These are phyloP conservation scores for Loripinus fragilis DNA, from an alignment of 2,888 invertebrate genomes.

Conservation along the genomic window DNA sequence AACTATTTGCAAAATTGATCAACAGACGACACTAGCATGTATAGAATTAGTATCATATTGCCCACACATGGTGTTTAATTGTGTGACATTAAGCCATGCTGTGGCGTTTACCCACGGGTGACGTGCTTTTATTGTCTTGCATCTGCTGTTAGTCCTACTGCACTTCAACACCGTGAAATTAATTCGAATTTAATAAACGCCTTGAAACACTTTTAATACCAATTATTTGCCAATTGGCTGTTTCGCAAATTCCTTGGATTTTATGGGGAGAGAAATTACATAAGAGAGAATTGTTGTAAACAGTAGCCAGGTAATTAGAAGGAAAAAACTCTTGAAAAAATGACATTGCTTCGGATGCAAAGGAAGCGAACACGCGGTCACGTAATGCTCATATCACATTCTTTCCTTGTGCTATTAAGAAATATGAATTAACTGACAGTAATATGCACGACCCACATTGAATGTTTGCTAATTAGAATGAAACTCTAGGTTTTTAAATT, in stretches of 20 bases:
- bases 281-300: not conserved
- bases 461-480: too few relatives aligned
- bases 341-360: too few relatives aligned
- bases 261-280: not conserved
- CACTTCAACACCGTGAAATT: not conserved
- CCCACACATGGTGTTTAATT: not conserved
- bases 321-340: not conserved
- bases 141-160: not conserved
- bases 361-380: too few relatives aligned
- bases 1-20: too few relatives aligned
- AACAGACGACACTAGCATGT: too few relatives aligned
- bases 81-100: not conserved
- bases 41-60: not conserved
- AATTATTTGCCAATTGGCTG: conserved; percentile 39
- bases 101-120: not conserved
- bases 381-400: too few relatives aligned
- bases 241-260: conserved; percentile 33
- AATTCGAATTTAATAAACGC: not conserved
- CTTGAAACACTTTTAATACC: conserved; percentile 28
- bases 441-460: too few relatives aligned
- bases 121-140: not conserved
- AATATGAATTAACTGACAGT: too few relatives aligned
- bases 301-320: not conserved
- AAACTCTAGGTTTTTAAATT: too few relatives aligned
- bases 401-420: too few relatives aligned